phyloP scores from a whole-genome alignment of 2,797 vertebrate genomes.

The Stomatorhinus walkeri region DNA sequence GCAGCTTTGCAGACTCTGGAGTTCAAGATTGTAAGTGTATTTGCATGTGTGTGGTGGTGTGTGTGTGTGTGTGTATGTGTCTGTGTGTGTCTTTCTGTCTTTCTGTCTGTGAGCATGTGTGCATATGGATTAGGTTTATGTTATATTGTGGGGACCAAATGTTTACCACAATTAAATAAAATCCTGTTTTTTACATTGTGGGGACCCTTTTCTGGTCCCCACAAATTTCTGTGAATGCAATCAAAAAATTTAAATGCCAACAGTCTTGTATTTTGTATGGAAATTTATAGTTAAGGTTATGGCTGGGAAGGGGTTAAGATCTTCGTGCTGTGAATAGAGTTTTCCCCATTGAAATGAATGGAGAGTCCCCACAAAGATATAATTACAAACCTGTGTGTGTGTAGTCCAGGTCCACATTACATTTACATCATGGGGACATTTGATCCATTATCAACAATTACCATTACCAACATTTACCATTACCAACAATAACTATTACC shows the following conservation, averaged over 20 bases:
- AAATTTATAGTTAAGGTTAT: not conserved
- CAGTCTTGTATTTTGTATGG: not conserved
- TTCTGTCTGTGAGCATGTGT: not conserved
- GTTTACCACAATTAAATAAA: not conserved
- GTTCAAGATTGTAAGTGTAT: not conserved
- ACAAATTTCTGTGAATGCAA: not conserved
- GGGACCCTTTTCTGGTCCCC: not conserved
- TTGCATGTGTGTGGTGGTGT: not conserved
- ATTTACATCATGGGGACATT: not conserved
- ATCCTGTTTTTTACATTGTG: too few relatives aligned
- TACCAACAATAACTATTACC: not conserved
- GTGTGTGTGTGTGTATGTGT: not conserved
- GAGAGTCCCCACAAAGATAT: not conserved
- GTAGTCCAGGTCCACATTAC: not conserved
- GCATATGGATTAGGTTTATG: not conserved
- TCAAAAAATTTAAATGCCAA: not conserved
- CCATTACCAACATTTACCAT: not conserved
- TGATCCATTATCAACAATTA: not conserved
- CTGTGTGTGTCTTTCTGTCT: not conserved
- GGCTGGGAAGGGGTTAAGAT: not conserved
- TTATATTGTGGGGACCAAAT: not conserved
- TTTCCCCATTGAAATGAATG: not conserved
- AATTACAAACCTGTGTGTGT: not conserved
- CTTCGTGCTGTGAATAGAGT: not conserved
- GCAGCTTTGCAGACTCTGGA: not conserved